phyloP scores from a whole-genome alignment of 1,140 invertebrate genomes.

The Drosophila insularis region DNA sequence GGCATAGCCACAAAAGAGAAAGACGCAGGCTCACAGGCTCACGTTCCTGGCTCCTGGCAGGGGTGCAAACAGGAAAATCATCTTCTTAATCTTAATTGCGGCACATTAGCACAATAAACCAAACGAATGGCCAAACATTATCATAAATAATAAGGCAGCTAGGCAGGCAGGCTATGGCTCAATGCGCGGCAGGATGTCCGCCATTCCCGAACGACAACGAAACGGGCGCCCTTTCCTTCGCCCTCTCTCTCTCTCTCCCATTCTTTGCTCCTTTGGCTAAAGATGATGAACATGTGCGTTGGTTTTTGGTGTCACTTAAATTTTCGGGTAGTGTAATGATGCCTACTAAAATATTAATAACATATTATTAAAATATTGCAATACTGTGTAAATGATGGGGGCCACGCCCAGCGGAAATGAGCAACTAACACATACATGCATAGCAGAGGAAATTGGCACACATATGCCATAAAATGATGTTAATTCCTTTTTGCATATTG shows the following conservation, averaged over 20 bases:
- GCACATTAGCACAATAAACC: constrained; percentile 81
- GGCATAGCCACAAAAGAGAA: background rate
- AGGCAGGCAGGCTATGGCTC: constrained; percentile 46
- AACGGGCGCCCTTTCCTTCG: constrained; percentile 1
- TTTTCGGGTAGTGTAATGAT: constrained; percentile 40
- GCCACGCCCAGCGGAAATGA: constrained; percentile 54
- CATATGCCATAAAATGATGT: constrained; percentile 46
- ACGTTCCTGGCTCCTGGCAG: constrained; percentile 8
- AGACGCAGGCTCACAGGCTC: background rate
- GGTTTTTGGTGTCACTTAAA: constrained; percentile 36
- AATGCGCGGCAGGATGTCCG: constrained; percentile 75
- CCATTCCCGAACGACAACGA: background rate
- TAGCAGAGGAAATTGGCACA: background rate
- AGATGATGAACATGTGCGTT: constrained; percentile 20
- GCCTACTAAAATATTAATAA: constrained; percentile 72
- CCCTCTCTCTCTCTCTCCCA: background rate
- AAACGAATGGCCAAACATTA: constrained; percentile 80
- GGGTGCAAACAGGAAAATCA: constrained; percentile 61
- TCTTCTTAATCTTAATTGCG: constrained; percentile 81
- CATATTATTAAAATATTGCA: constrained; percentile 54
- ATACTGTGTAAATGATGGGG: constrained; percentile 42
- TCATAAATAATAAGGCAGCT: constrained; percentile 77
- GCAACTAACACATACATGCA: constrained; percentile 3
- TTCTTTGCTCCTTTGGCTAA: background rate
- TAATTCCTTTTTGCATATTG: constrained; percentile 74